These are phyloP conservation scores for Chrysina gloriosa DNA, from an alignment of 2,888 invertebrate genomes.

Conservation along the genomic window DNA sequence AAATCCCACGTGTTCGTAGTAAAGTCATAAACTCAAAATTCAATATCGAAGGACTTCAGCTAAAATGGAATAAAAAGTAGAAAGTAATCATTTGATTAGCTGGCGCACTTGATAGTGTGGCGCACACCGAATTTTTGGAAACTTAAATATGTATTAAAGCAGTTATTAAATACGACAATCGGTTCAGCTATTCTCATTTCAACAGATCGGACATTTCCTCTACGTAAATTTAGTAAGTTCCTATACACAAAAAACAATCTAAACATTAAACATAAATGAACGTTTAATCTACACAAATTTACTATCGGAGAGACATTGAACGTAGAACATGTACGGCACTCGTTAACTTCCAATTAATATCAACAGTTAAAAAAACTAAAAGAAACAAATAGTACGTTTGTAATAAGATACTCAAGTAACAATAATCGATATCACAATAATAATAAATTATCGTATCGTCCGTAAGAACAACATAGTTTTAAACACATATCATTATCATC, in stretches of 20 bases:
- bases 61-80: too few relatives aligned
- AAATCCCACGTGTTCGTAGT: too few relatives aligned
- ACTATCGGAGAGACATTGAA: conserved; percentile 27
- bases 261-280: conserved; percentile 45
- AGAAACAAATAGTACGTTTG: conserved; percentile 7
- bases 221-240: too few relatives aligned
- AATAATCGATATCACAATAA: conserved; percentile 5
- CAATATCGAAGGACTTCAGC: too few relatives aligned
- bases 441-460: background rate
- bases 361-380: conserved; percentile 1
- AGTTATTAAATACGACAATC: too few relatives aligned
- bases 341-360: conserved; percentile 12
- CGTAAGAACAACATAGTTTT: background rate
- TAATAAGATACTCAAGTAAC: conserved; percentile 12
- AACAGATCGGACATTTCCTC: too few relatives aligned
- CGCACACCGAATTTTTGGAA: too few relatives aligned
- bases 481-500: conserved; percentile 10
- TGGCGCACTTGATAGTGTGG: too few relatives aligned
- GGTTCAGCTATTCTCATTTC: too few relatives aligned
- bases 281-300: conserved; percentile 42
- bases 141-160: too few relatives aligned
- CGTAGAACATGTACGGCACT: conserved; percentile 32
- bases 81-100: too few relatives aligned
- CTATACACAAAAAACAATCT: conserved; percentile 38
- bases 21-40: too few relatives aligned